Base-by-base conservation (phyloP, 2,797 vertebrate species). In the Spheniscus humboldti region DNA sequence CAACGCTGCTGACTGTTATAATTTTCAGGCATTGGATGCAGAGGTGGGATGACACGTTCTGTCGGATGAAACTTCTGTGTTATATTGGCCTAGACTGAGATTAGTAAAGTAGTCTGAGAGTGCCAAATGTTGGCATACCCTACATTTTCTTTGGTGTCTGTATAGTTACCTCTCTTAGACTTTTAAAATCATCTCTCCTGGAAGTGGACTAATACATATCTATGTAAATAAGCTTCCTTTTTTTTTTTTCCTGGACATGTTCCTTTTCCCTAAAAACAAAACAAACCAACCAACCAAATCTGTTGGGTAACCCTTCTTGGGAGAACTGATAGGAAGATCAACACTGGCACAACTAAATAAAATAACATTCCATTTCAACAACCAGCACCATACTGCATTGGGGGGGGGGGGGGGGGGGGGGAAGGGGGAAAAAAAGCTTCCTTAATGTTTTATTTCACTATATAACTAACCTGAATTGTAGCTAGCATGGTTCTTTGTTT, bases 51-150 rank as follows among this genome's bases (percentile, higher is more conserved):
- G 41, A 45, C 22, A 30, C 0, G 0, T 63, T 5, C 20, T 6
- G 4, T 52, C 48, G n/a, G 13, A 14, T 47, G 43, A 79, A 35
- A 64, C 3, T 53, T 72, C 30, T 25, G 8, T 17, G 13, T 37
- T 24, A 4, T 27, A 27, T 35, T 30, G 33, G 41, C 45, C 41
- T 56, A 37, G 10, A 23, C 24, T 48, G n/a, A 82, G 30, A 68
- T 60, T 18, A 47, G 7, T 12, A 28, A 72, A 79, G 24, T 22
- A 64, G 9, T 3, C 24, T 13, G 10, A 47, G 15, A 33, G 18
- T 13, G 6, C 9, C 13, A 75, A 50, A 47, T 3, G 2, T 3
- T 31, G 28, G 9, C 2, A 68, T 31, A 1, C 0, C 2, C 5
- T 6, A 0, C 2, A 14, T 79, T 76, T 68, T 17, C 24, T 68